Percentiles rank a stretch among this genome's conserved stretches.
phyloP scores from a whole-genome alignment of 2,888 invertebrate species.

The Athetis lepigone region DNA sequence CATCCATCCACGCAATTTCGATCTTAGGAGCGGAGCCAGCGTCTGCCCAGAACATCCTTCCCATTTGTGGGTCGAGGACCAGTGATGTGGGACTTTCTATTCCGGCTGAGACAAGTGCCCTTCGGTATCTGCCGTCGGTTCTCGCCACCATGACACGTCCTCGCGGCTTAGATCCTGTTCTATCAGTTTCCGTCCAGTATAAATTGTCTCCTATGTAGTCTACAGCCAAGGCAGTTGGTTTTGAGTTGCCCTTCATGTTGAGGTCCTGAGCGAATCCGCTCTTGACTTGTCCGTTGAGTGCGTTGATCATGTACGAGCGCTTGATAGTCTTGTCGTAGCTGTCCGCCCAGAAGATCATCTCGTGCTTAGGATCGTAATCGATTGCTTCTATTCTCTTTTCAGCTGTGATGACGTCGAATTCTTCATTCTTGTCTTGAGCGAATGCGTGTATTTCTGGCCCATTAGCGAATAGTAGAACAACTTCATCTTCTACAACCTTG shows the following conservation, averaged over 20 bases:
- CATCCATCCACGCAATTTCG: slow-evolving; percentile 99
- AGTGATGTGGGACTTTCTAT: slow-evolving; percentile 97
- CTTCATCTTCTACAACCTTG: slow-evolving; percentile 92
- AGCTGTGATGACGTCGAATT: slow-evolving; percentile 94
- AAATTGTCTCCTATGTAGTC: slow-evolving; percentile 98
- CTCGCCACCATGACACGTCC: slow-evolving; percentile 96
- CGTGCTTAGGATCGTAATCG: slow-evolving; percentile 95
- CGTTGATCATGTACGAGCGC: slow-evolving; percentile 97
- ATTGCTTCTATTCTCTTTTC: slow-evolving; percentile 97
- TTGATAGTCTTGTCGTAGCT: slow-evolving; percentile 97
- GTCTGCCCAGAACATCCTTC: slow-evolving; percentile 98
- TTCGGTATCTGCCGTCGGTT: slow-evolving; percentile 96
- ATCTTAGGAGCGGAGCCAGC: slow-evolving; percentile 97
- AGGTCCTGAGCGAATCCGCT: slow-evolving; percentile 96
- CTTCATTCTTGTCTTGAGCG: slow-evolving; percentile 92
- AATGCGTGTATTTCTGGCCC: slow-evolving; percentile 96
- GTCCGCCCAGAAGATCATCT: slow-evolving; percentile 99
- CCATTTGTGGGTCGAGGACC: slow-evolving; percentile 96
- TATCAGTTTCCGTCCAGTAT: slow-evolving; percentile 97
- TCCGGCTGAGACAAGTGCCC: slow-evolving; percentile 94
- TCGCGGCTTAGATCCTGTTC: slow-evolving; percentile 93
- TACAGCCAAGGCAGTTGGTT: slow-evolving; percentile 96
- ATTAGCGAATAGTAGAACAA: slow-evolving; percentile 94
- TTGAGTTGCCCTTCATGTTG: slow-evolving; percentile 95
- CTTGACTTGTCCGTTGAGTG: slow-evolving; percentile 94